Conservation (phyloP, 1,140 invertebrate genomes). For the Bombyx mandarina region DNA sequence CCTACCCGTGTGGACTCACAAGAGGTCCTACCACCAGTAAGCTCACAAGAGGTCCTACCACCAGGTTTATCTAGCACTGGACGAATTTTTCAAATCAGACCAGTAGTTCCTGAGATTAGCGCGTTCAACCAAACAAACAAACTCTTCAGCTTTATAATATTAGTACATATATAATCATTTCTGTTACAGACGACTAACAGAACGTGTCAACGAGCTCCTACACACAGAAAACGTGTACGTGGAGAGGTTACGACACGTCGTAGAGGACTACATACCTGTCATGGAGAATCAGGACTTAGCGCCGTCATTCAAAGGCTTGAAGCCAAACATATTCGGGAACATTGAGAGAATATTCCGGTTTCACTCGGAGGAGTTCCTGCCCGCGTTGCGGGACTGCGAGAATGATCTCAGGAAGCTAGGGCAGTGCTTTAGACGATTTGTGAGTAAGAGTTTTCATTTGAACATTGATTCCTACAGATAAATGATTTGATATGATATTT, state of each 20-base stretch:
- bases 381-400: conserved; percentile 56
- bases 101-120: no score
- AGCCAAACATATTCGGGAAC: conserved; percentile 63
- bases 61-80: no score
- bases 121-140: no score
- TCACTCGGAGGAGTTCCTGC: conserved; percentile 60
- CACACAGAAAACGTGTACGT: conserved; percentile 66
- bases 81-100: no score
- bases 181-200: conserved; percentile 50
- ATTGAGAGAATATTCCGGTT: conserved; percentile 61
- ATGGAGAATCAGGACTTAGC: conserved; percentile 41
- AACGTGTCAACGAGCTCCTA: conserved; percentile 61
- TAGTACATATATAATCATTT: neutral
- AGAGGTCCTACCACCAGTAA: no score
- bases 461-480: neutral
- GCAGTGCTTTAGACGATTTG: conserved; percentile 59
- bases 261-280: conserved; percentile 64
- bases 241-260: conserved; percentile 55
- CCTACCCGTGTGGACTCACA: no score
- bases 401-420: conserved; percentile 62
- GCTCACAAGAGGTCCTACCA: no score
- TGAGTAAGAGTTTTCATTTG: conserved; percentile 30
- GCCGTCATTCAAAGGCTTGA: conserved; percentile 35
- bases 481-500: no score
- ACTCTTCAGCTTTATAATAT: no score